Conservation (phyloP, 2,113 vertebrate species). For the Catharus minimus region DNA sequence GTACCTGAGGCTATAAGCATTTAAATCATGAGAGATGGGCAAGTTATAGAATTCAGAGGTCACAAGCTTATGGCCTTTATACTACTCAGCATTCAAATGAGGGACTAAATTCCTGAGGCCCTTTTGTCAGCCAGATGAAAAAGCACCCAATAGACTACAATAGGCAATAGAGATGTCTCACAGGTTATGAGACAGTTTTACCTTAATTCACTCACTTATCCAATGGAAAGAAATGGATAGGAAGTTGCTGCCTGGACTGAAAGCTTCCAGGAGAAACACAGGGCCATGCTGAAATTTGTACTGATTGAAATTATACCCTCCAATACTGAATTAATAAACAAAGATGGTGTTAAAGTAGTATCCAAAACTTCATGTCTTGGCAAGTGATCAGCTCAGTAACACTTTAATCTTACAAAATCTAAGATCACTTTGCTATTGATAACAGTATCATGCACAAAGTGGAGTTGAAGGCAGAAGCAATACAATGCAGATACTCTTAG, state of each 20-base stretch:
- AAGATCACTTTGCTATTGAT: background rate
- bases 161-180: background rate
- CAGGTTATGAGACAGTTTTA: background rate
- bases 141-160: background rate
- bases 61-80: background rate
- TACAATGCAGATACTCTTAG: background rate
- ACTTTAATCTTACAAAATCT: background rate
- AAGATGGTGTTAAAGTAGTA: background rate
- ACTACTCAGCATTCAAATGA: background rate
- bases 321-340: background rate
- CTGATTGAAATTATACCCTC: background rate
- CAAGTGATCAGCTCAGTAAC: background rate
- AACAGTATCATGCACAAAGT: background rate
- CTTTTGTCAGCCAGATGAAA: background rate
- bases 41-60: background rate
- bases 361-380: background rate
- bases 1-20: background rate
- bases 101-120: background rate
- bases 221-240: background rate
- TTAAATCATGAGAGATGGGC: background rate
- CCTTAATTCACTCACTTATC: background rate
- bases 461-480: background rate
- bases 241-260: background rate
- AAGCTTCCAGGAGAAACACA: background rate
- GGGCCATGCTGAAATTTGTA: fast-evolving